These are phyloP conservation scores for Hydrochoerus hydrochaeris DNA, from an alignment of 2,113 vertebrate genomes.

Conservation along the genomic window DNA sequence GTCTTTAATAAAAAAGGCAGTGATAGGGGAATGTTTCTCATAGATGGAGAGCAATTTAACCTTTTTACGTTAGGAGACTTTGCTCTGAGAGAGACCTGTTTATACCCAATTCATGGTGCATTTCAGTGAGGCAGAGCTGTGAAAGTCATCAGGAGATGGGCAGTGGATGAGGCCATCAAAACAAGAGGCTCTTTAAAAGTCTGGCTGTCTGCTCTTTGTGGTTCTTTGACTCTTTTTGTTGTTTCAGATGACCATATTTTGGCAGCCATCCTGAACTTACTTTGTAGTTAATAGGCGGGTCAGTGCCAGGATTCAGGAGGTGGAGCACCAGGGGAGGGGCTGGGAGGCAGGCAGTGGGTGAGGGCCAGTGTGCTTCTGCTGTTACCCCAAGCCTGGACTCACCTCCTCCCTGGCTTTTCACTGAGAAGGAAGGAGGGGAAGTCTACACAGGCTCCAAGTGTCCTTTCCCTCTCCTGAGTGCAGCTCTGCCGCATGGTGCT, in stretches of 20 bases:
- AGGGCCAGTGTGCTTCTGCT: neutral
- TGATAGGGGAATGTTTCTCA: conserved; percentile 83
- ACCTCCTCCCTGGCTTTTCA: neutral
- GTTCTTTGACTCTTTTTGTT: conserved; percentile 63
- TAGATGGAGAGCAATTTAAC: conserved; percentile 80
- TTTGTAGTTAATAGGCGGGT: conserved; percentile 52
- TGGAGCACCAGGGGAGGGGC: neutral
- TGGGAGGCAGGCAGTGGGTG: neutral
- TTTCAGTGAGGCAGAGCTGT: neutral
- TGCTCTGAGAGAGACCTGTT: conserved; percentile 55
- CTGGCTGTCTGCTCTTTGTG: conserved; percentile 61
- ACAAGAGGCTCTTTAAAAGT: conserved; percentile 61
- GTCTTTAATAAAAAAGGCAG: conserved; percentile 87
- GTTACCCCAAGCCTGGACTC: neutral
- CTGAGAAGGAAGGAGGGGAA: neutral
- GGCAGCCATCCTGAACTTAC: conserved; percentile 61
- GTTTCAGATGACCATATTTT: conserved; percentile 74
- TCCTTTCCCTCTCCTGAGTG: too few relatives aligned
- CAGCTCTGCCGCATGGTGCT: neutral
- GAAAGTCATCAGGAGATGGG: conserved; percentile 48
- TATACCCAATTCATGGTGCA: neutral
- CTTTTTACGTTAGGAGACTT: conserved; percentile 71
- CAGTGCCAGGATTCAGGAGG: conserved; percentile 2
- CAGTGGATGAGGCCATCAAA: conserved; percentile 51
- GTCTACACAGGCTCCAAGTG: neutral